These are phyloP conservation scores for Cardiocondyla obscurior DNA, from an alignment of 1,140 invertebrate genomes.

Conservation along the genomic window DNA sequence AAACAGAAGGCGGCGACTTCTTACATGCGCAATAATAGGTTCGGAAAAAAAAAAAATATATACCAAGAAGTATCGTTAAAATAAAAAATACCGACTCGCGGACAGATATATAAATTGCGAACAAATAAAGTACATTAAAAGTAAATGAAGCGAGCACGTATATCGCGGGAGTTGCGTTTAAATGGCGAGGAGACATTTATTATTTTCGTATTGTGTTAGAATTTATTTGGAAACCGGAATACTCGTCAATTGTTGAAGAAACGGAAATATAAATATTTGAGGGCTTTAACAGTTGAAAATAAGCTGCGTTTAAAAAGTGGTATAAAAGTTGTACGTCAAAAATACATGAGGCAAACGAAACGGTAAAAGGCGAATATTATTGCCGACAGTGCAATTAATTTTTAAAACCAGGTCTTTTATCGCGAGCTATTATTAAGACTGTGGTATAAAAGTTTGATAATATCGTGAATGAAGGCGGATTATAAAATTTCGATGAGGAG, in stretches of 20 bases:
- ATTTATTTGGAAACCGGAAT: neutral
- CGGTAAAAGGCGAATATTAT: neutral
- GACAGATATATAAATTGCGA: neutral
- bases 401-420: neutral
- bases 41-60: neutral
- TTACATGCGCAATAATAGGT: neutral
- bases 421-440: neutral
- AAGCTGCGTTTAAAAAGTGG: neutral
- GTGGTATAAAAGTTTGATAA: conserved; percentile 8
- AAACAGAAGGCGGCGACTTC: conserved; percentile 62
- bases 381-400: neutral
- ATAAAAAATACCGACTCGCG: too few relatives aligned
- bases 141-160: neutral
- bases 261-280: neutral
- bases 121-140: conserved; percentile 6
- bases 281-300: neutral
- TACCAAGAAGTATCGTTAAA: too few relatives aligned
- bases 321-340: neutral
- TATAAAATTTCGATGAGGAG: neutral
- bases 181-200: neutral
- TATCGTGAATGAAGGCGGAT: conserved; percentile 12
- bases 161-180: neutral
- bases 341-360: neutral
- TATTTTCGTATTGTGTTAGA: neutral
- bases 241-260: neutral